Evolutionary conservation across 2,888 invertebrate genomes (phyloP).

Genomic region (Esperia sulphurella): DNA sequence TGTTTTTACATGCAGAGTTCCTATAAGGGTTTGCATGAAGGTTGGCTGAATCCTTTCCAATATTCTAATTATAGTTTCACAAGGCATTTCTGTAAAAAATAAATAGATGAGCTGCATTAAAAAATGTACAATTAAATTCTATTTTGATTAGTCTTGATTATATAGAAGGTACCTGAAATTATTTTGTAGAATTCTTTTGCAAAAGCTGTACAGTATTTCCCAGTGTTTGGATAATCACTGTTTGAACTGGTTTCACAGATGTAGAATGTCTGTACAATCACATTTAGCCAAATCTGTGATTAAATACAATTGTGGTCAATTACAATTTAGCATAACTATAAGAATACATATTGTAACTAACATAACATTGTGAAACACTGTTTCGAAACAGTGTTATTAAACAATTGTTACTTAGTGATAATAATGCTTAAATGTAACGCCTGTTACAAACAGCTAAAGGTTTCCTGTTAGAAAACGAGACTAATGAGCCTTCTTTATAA

Average conservation of each 20-base stretch:
- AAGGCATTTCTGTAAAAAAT: slow-evolving; percentile 51
- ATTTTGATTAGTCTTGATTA: too few relatives aligned
- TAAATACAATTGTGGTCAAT: background rate
- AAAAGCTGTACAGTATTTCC: slow-evolving; percentile 46
- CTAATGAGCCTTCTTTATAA: too few relatives aligned
- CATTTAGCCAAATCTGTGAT: slow-evolving; percentile 62
- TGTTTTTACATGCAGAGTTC: slow-evolving; percentile 36
- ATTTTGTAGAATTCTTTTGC: slow-evolving; percentile 55
- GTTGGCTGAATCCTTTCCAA: slow-evolving; percentile 54
- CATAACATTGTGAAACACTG: too few relatives aligned
- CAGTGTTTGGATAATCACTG: slow-evolving; percentile 54
- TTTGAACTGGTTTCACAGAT: slow-evolving; percentile 52
- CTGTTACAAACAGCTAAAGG: too few relatives aligned
- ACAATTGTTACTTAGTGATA: too few relatives aligned
- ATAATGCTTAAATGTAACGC: too few relatives aligned
- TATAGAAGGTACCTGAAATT: slow-evolving; percentile 40
- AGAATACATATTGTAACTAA: too few relatives aligned
- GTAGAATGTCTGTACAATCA: slow-evolving; percentile 57
- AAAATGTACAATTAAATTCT: background rate
- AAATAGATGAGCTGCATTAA: background rate
- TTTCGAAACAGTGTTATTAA: too few relatives aligned
- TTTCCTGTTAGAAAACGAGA: too few relatives aligned
- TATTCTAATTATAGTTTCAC: slow-evolving; percentile 42
- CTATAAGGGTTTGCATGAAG: slow-evolving; percentile 53
- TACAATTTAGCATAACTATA: too few relatives aligned